Evolutionary conservation across 2,113 vertebrate genomes (phyloP), one percentile per base, ranked within the genome.

Genomic region (Hemichromis elongatus): DNA sequence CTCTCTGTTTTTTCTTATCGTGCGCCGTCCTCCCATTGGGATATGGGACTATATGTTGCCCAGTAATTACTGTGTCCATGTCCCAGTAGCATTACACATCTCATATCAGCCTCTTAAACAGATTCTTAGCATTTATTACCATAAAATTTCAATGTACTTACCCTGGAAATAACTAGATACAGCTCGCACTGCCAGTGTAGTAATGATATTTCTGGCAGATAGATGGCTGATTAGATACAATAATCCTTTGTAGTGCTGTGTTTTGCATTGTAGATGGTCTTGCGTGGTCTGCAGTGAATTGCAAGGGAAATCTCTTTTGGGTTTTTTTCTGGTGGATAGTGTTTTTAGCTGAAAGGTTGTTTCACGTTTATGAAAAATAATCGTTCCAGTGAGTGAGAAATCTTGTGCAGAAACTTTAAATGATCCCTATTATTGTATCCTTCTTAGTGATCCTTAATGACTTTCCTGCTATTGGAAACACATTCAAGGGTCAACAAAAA

Each of bases 111-210:
- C 78, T 89, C 61, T 55, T 95, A 94, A 95, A 94, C 86, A 18
- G 85, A 94, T 92, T 90, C 90, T 83, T 78, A 56, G 84, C 90
- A 92, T 94, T 92, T 92, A 92, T 95, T 94, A 91, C 84, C 75
- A 73, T 90, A 88, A 88, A 81, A 91, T 88, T 89, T 90, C 53
- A 89, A 77, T 55, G n/a, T 78, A 50, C 59, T 75, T 47, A 35
- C 77, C 80, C 83, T 86, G 70, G 50, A 89, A 92, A 93, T 91
- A 83, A 81, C 88, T 57, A 81, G 68, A 85, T 87, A 55, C 66
- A 50, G 56, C 59, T 73, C 78, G 59, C 79, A 28, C 56, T 86
- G 54, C 83, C 57, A 89, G 47, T 30, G 59, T 70, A 77, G 86
- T 92, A 91, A 93, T 92, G 87, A 55, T 86, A 47, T 91, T 92